Percentiles rank a stretch among this genome's conserved stretches.
phyloP scores from a whole-genome alignment of 2,113 vertebrate species.

The Clupea harengus region DNA sequence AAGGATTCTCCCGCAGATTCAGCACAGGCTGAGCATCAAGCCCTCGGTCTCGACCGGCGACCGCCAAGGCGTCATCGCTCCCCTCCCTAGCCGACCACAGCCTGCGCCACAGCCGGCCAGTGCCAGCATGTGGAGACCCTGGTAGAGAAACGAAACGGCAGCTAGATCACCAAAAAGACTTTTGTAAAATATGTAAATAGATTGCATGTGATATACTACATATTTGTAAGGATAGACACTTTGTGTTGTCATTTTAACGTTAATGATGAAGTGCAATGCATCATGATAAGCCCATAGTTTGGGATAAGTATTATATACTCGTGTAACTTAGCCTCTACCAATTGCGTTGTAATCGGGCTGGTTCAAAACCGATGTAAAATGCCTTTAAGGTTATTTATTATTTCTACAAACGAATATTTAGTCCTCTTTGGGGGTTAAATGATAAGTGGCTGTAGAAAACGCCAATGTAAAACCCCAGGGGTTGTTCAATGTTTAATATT shows the following conservation, averaged over 20 bases:
- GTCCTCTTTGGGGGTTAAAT: conserved; percentile 66
- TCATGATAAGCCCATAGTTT: conserved; percentile 6
- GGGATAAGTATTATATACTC: conserved; percentile 71
- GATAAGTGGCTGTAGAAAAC: conserved; percentile 68
- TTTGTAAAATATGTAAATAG: conserved; percentile 13
- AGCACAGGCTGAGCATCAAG: conserved; percentile 31
- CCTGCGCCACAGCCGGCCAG: background rate
- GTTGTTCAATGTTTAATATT: conserved; percentile 65
- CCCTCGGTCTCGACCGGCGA: conserved; percentile 18
- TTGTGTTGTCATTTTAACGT: conserved; percentile 4
- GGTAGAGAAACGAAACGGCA: conserved; percentile 65
- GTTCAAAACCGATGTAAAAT: conserved; percentile 51
- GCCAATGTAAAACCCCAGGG: conserved; percentile 76
- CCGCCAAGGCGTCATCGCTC: background rate
- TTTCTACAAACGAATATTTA: conserved; percentile 69
- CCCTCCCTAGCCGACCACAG: background rate
- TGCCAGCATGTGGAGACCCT: conserved; percentile 75
- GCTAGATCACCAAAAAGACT: background rate
- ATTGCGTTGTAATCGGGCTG: conserved; percentile 62
- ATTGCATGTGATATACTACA: background rate
- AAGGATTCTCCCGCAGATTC: conserved; percentile 29
- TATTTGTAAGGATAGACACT: background rate
- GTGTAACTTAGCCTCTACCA: conserved; percentile 54
- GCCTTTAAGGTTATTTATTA: conserved; percentile 45
- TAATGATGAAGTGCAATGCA: background rate